phyloP scores from a whole-genome alignment of 92 coral and sea anemone genomes.

The Heteractis magnifica region DNA sequence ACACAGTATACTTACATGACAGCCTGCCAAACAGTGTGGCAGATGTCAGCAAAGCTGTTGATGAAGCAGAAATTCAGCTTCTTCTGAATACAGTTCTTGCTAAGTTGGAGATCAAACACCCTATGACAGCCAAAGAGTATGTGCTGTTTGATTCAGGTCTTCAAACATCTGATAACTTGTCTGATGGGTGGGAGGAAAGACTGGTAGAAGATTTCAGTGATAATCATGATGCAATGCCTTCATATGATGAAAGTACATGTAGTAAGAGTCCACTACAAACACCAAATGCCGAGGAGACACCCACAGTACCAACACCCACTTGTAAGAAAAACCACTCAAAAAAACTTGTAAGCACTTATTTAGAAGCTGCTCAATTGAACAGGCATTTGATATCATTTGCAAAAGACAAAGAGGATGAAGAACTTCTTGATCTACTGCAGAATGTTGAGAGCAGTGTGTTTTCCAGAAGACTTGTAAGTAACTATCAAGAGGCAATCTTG shows the following conservation, averaged over 20 bases:
- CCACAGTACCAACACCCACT: neutral
- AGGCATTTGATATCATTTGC: conserved; percentile 14
- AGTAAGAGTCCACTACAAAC: neutral
- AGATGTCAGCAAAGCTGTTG: conserved; percentile 26
- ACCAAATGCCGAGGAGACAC: neutral
- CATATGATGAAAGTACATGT: neutral
- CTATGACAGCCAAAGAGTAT: conserved; percentile 39
- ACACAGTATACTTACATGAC: conserved; percentile 27
- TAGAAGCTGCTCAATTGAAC: conserved; percentile 12
- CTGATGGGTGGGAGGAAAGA: conserved; percentile 46
- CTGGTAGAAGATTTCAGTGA: conserved; percentile 36
- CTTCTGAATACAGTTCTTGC: conserved; percentile 16
- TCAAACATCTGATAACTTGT: conserved; percentile 22
- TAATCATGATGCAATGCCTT: conserved; percentile 8
- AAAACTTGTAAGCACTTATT: neutral
- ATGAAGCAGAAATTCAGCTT: conserved; percentile 25
- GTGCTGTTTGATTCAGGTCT: conserved; percentile 24
- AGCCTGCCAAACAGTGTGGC: conserved; percentile 15
- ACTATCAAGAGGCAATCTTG: conserved; percentile 30
- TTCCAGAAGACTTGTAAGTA: conserved; percentile 13
- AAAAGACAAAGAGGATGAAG: conserved; percentile 4
- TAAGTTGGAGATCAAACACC: conserved; percentile 15
- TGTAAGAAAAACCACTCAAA: neutral
- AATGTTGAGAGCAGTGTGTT: conserved; percentile 8
- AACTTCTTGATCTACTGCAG: conserved; percentile 4